A percentile compares a stretch with the other conserved stretches of the same genome.
Evolutionary conservation across 2,113 vertebrate genomes (phyloP).

Genomic region (Sceloporus tristichus): DNA sequence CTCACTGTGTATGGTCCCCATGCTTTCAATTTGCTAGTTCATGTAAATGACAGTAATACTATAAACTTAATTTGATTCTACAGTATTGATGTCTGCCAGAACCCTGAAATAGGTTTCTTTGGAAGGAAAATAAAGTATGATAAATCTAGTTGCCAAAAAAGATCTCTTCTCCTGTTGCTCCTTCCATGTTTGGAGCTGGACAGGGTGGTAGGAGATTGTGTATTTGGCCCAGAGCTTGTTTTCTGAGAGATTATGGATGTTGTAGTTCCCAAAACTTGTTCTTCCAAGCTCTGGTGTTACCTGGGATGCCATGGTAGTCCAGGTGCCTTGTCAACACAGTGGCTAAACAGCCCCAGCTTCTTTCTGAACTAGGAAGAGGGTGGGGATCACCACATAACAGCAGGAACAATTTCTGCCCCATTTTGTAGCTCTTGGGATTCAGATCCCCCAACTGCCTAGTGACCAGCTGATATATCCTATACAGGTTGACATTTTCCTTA

Average conservation of each 20-base stretch:
- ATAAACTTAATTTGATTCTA: neutral
- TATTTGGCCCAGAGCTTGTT: neutral
- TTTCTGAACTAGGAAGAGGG: neutral
- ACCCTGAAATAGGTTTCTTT: neutral
- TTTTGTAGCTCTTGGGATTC: neutral
- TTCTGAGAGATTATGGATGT: too few relatives aligned
- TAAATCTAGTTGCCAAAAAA: too few relatives aligned
- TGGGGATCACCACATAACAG: too few relatives aligned
- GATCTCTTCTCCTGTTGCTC: neutral
- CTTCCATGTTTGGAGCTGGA: neutral
- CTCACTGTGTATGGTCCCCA: neutral
- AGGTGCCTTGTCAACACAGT: neutral
- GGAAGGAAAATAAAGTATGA: too few relatives aligned
- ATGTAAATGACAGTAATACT: neutral
- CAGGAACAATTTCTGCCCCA: neutral
- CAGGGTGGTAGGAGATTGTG: neutral
- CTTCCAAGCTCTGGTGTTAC: too few relatives aligned
- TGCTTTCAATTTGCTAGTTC: neutral
- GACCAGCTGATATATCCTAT: neutral
- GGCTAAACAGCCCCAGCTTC: neutral
- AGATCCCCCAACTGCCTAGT: neutral
- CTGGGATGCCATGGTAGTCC: neutral
- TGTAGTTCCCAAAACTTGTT: too few relatives aligned
- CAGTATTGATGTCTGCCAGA: neutral
- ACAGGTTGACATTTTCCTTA: neutral